Base-by-base conservation (phyloP, 2,797 vertebrate species). In the Rachycentron canadum region DNA sequence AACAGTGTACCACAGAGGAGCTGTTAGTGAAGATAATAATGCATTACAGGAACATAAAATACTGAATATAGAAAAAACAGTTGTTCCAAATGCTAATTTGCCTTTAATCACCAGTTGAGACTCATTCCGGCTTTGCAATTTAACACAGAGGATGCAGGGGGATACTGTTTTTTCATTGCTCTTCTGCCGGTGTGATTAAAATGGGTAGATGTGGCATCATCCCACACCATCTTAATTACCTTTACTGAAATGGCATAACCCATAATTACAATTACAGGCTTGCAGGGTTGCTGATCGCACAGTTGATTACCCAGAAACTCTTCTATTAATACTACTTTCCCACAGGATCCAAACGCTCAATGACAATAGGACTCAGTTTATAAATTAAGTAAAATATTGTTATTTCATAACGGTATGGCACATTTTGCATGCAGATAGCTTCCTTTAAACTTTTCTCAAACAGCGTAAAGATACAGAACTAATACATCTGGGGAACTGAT, bases 251-350 rank as follows among this genome's bases (percentile, higher is more conserved):
- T 68, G 59, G 49, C 41, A 64, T 65, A 87, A 83, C 81, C 79
- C 61, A 81, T 80, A 87, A 91, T 91, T 84, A 83, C 79, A 83
- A 85, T 89, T 86, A 85, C 52, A 82, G 73, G 68, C 80, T 82
- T 32, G 72, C 78, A 73, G 73, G 64, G 79, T 60, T 80, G 73
- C 79, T 1, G 52, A 76, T 83, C 9, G 28, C 60, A 66, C 49
- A 41, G 78, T 23, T 89, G 79, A 91, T 81, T 82, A 71, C 70
- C 45, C 66, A 47, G 59, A 76, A 64, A 66, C 59, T 68, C 65
- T 62, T 34, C 49, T 43, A 49, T 61, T 56, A 78, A 34, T 55
- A 63, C 70, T 34, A 23, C 73, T 34, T 65, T 34, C 69, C 43
- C 55, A 28, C 52, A 21, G 53, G 32, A 69, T 74, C 10, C 30